Base-by-base conservation (phyloP, 2,888 invertebrate species). In the Carabus problematicus region DNA sequence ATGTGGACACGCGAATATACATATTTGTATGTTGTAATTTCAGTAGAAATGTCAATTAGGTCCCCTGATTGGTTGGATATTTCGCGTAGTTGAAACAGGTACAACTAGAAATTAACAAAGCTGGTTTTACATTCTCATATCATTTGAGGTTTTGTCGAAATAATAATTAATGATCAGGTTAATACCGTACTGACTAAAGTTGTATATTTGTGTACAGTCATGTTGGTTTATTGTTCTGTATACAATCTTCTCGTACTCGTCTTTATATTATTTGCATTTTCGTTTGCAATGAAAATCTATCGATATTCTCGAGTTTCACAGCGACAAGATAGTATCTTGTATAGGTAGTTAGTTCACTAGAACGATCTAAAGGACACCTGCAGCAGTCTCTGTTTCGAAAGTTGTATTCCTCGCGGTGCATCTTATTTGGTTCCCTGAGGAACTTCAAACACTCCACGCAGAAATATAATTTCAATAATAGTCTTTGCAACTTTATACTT, bases 31-130 rank as follows among this genome's bases (percentile, higher is more conserved):
- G 9, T 3, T 52, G 52, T 52, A 14, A 16, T 52, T n/a, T 52
- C 16, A 14, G 52, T 16, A 16, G 52, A 52, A 52, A 52, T 52
- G 52, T 52, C 52, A 52, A 52, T n/a, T 52, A 52, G 11, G 3
- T n/a, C 29, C 29, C 29, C 3, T 11, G 11, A 45, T 45, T 45
- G 45, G 45, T 45, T 11, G 45, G n/a, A 45, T 45, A 45, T 45
- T 45, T 45, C 45, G n/a, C 2, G n/a, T 45, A 45, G 45, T 45
- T 45, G 11, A 6, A 29, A 11, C 45, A 45, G 14, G 11, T 12
- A 45, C 2, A 12, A 12, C 11, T 45, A 1, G 7, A 45, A 45
- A 1, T 3, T 45, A 45, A 45, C 12, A 45, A 45, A 45, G 45
- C 45, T 3, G 3, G 7, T 3, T 42, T 45, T 3, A 14, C 3